Percentiles rank a stretch among this genome's conserved stretches.
phyloP scores from a whole-genome alignment of 2,113 vertebrate species.

The Coracopsis vasa region DNA sequence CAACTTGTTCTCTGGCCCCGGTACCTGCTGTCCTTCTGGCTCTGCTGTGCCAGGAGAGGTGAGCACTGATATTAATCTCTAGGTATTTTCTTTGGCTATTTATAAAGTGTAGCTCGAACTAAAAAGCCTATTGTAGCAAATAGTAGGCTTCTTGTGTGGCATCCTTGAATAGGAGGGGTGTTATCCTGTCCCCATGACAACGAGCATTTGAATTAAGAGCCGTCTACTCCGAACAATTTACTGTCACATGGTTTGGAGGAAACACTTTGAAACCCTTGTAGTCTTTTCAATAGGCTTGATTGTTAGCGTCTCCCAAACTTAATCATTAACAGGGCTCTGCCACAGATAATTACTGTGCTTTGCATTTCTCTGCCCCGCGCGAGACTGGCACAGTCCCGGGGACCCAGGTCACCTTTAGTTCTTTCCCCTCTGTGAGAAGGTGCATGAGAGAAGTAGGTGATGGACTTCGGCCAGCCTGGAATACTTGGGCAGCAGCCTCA shows the following conservation, averaged over 20 bases:
- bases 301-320: slow-evolving; percentile 66
- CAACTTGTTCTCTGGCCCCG: fast-evolving
- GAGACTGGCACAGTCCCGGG: neutral
- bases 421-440: neutral
- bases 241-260: slow-evolving; percentile 43
- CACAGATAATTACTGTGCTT: slow-evolving; percentile 60
- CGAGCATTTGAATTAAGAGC: slow-evolving; percentile 61
- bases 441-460: neutral
- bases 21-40: fast-evolving
- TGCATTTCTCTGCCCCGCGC: neutral
- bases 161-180: slow-evolving; percentile 20
- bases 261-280: slow-evolving; percentile 67
- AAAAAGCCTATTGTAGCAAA: neutral
- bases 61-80: fast-evolving
- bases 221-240: slow-evolving; percentile 47
- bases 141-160: slow-evolving; percentile 28
- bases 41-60: neutral
- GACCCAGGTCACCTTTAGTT: fast-evolving
- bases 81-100: neutral
- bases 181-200: slow-evolving; percentile 69
- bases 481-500: neutral
- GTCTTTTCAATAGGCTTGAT: slow-evolving; percentile 60
- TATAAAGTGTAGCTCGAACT: neutral
- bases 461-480: neutral
- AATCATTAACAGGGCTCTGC: slow-evolving; percentile 61